Evolutionary conservation across 2,797 vertebrate species (phyloP), one percentile per base, ranked within the genome.

Genomic region (Enteromius fasciolatus): DNA sequence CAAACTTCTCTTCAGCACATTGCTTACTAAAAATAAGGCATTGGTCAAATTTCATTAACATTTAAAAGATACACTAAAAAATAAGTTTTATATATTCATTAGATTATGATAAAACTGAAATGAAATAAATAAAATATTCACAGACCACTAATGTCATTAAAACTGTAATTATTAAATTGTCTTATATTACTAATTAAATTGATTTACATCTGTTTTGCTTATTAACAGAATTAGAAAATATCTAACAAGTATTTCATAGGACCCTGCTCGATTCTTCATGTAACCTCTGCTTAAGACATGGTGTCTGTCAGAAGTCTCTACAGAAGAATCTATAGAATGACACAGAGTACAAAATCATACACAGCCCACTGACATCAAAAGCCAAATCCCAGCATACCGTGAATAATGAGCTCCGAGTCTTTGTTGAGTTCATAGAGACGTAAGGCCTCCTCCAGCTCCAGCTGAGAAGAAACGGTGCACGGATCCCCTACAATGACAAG

Each of bases 391-490:
- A 69, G 81, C 74, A 15, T 90, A 99, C 98, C 97, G 39, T 99
- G 98, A 90, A 99, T 99, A 88, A 99, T 94, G 84, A 99, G 96
- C 90, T 99, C 98, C 0, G 98, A 99, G 93, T 99, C 98, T 93
- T 99, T 99, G 94, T 99, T 99, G 84, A 99, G 91, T 28, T 99
- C 98, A 77, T 99, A 99, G 78, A 99, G 94, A 5, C 98, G 94
- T 90, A 99, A 95, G 10, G 98, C 98, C 92, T 99, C 98, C 91
- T 99, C 98, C 86, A 99, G 89, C 89, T 99, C 98, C 93, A 99
- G 94, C 93, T 99, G 98, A 83, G 98, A 99, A 1, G 98, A 99
- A 86, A 99, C 97, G 0, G 98, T 99, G 88, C 98, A 99, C 0
- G 98, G 98, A 89, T 99, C 98, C 89, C 98, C 98, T 99, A 87